phyloP scores from a whole-genome alignment of 2,888 invertebrate species.

The Hypomecis punctinalis region DNA sequence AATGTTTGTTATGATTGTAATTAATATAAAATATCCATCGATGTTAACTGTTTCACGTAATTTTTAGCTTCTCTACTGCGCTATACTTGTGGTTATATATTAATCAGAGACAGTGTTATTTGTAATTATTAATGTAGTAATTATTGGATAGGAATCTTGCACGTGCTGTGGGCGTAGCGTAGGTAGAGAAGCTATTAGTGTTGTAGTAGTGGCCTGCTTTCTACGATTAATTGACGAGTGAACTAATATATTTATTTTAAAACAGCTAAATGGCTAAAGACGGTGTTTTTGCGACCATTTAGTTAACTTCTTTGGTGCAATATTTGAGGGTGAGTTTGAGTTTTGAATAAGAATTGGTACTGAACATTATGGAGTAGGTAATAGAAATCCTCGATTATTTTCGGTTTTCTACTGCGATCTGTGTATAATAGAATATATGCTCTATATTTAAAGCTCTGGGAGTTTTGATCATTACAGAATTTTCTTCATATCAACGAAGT shows the following conservation, averaged over 20 bases:
- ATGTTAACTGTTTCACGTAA: slow-evolving; percentile 26
- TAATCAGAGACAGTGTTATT: slow-evolving; percentile 33
- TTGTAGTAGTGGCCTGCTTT: slow-evolving; percentile 10
- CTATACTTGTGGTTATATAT: slow-evolving; percentile 34
- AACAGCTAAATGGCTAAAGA: too few relatives aligned
- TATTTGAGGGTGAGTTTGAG: neutral
- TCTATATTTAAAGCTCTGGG: too few relatives aligned
- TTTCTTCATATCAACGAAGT: too few relatives aligned
- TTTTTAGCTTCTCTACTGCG: slow-evolving; percentile 34
- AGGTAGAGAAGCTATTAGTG: slow-evolving; percentile 28
- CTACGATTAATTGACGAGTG: slow-evolving; percentile 1
- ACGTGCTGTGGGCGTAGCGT: slow-evolving; percentile 36
- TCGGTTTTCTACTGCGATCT: too few relatives aligned
- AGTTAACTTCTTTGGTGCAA: neutral
- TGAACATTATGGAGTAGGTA: too few relatives aligned
- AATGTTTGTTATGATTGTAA: slow-evolving; percentile 25
- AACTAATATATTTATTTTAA: neutral
- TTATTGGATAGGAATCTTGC: slow-evolving; percentile 33
- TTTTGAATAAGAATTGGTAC: too few relatives aligned
- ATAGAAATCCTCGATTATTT: too few relatives aligned
- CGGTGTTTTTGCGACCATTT: too few relatives aligned
- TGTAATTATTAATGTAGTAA: slow-evolving; percentile 36
- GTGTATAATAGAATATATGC: too few relatives aligned
- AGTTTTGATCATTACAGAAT: too few relatives aligned
- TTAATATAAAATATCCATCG: slow-evolving; percentile 24